Evolutionary conservation across 2,888 invertebrate species (phyloP).

Genomic region (Nasonovia ribisnigri): DNA sequence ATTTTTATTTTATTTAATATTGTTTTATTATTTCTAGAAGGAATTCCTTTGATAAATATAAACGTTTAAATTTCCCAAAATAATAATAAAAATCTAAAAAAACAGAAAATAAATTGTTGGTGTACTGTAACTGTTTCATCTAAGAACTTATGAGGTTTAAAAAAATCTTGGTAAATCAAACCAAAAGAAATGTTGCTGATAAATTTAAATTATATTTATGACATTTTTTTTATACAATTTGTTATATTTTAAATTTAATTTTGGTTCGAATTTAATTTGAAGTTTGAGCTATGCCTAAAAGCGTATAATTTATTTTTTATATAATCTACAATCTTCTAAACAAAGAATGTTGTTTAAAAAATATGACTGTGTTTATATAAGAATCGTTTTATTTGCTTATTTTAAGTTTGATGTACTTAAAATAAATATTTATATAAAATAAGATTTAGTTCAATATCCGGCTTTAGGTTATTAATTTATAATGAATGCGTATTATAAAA

Average conservation of each 20-base stretch:
- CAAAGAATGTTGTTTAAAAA: too few relatives aligned
- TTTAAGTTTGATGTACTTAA: too few relatives aligned
- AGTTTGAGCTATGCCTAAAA: too few relatives aligned
- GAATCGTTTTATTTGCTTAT: too few relatives aligned
- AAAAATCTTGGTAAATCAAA: neutral
- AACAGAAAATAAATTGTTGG: neutral
- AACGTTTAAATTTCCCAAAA: neutral
- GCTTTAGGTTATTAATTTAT: too few relatives aligned
- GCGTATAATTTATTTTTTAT: neutral
- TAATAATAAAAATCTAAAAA: neutral
- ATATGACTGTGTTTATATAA: too few relatives aligned
- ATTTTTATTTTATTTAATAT: neutral
- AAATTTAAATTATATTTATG: neutral
- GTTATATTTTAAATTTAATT: neutral
- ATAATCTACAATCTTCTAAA: neutral
- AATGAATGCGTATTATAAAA: too few relatives aligned
- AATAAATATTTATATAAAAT: too few relatives aligned
- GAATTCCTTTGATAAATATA: neutral
- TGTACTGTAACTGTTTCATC: neutral
- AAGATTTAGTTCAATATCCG: too few relatives aligned
- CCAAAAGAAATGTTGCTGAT: neutral
- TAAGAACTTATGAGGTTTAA: neutral
- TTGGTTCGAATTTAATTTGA: neutral
- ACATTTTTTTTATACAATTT: neutral
- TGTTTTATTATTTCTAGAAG: neutral